Evolutionary conservation across 2,888 invertebrate genomes (phyloP), one percentile per base, ranked within the genome.

Genomic region (Galerucella nymphaeae): DNA sequence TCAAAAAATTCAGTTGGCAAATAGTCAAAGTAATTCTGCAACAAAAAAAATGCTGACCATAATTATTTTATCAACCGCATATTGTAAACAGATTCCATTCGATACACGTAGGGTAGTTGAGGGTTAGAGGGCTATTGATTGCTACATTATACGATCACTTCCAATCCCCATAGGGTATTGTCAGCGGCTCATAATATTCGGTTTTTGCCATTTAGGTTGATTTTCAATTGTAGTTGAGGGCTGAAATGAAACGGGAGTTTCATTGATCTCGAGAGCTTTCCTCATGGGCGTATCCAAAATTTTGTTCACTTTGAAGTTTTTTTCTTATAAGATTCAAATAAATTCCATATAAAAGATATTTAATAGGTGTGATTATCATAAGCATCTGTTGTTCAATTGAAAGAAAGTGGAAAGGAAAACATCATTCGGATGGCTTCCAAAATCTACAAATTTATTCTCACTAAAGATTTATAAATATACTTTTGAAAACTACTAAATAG

Each of bases 111-210:
- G 68, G 62, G 61, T 16, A 16, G n/a, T 38, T 61, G 5, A 14
- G 16, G 58, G 58, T 48, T 57, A 16, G 41, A 62, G 68, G 62
- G 62, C 62, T 23, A 61, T 68, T 68, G 68, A 68, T 68, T 23
- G 68, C 68, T 68, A 53, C 41, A 68, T 69, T 62, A 69, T 61
- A 69, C 38, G 67, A 69, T 45, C 68, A 69, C 23, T 61, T 69
- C 9, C 41, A 69, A 62, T 69, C 68, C 68, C 50, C 18, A 41
- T 41, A 16, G 62, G 48, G 20, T 41, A 58, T 69, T 69, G 68
- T 69, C 68, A 48, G 61, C 68, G 38, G 2, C 6, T 58, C 58
- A n/a, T n/a, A n/a, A n/a, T 23, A 58, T 58, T 30, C 38, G 53
- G 41, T 61, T 69, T 61, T 69, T 62, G 62, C 67, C 59, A 67